Conservation (phyloP, 2,888 invertebrate species). For the Noctua janthina region DNA sequence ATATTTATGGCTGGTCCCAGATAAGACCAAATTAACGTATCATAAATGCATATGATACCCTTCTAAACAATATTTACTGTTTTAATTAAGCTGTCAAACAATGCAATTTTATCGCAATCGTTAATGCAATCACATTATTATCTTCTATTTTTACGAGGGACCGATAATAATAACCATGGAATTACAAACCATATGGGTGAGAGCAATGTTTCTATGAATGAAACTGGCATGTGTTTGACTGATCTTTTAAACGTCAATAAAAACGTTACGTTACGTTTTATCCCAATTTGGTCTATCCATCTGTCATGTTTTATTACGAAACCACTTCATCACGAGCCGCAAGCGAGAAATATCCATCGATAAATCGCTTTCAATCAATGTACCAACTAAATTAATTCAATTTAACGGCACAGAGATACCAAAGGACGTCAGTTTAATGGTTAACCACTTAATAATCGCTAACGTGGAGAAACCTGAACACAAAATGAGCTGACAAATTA, state of each 20-base stretch:
- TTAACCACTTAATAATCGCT: constrained; percentile 39
- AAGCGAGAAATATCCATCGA: constrained; percentile 27
- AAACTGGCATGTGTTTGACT: constrained; percentile 79
- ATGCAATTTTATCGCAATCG: constrained; percentile 65
- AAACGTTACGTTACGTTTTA: constrained; percentile 63
- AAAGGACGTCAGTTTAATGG: constrained; percentile 30
- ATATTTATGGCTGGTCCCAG: neutral
- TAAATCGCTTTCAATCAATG: constrained; percentile 33
- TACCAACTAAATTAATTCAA: constrained; percentile 39
- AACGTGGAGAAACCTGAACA: constrained; percentile 27
- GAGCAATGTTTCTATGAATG: constrained; percentile 67
- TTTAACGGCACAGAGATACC: constrained; percentile 20
- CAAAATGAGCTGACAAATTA: constrained; percentile 22
- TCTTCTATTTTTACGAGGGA: constrained; percentile 70
- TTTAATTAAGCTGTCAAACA: constrained; percentile 51
- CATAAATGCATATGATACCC: constrained; percentile 7
- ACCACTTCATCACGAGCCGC: constrained; percentile 22
- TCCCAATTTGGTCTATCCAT: constrained; percentile 61
- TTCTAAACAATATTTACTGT: constrained; percentile 36
- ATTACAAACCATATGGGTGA: constrained; percentile 79
- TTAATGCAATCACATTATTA: constrained; percentile 67
- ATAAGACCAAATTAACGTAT: neutral
- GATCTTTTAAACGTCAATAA: constrained; percentile 69
- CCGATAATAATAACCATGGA: constrained; percentile 69
- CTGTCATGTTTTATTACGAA: constrained; percentile 56